phyloP scores from a whole-genome alignment of 2,797 vertebrate species.

The Chelon auratus region DNA sequence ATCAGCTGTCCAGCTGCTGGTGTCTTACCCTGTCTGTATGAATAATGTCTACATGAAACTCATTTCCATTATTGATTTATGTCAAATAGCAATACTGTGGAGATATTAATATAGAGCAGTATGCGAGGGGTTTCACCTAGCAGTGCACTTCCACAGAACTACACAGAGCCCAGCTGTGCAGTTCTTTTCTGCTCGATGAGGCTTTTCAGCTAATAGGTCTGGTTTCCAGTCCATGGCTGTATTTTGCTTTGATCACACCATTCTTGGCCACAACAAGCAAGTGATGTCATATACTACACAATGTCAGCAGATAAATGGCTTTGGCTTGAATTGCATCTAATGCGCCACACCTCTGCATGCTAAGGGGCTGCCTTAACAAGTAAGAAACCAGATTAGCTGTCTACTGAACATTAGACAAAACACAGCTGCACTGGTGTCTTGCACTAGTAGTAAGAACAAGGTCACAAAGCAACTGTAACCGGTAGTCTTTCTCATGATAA shows the following conservation, averaged over 20 bases:
- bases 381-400: background rate
- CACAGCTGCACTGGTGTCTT: background rate
- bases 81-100: background rate
- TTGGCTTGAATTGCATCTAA: background rate
- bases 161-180: too few species aligned
- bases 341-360: background rate
- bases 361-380: background rate
- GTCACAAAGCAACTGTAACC: constrained; percentile 2
- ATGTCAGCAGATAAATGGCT: too few species aligned
- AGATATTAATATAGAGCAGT: constrained; percentile 1
- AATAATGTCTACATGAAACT: background rate
- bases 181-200: too few species aligned
- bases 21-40: background rate
- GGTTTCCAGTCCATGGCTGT: too few species aligned
- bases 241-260: too few species aligned
- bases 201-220: too few species aligned
- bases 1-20: background rate
- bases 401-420: background rate
- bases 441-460: background rate
- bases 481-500: constrained; percentile 11
- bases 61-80: constrained; percentile 12
- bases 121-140: too few species aligned
- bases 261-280: too few species aligned
- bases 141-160: too few species aligned
- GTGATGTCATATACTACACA: too few species aligned